Percentiles rank a stretch among this genome's conserved stretches.
Evolutionary conservation across 2,888 invertebrate genomes (phyloP).

Genomic region (Mystacides longicornis): DNA sequence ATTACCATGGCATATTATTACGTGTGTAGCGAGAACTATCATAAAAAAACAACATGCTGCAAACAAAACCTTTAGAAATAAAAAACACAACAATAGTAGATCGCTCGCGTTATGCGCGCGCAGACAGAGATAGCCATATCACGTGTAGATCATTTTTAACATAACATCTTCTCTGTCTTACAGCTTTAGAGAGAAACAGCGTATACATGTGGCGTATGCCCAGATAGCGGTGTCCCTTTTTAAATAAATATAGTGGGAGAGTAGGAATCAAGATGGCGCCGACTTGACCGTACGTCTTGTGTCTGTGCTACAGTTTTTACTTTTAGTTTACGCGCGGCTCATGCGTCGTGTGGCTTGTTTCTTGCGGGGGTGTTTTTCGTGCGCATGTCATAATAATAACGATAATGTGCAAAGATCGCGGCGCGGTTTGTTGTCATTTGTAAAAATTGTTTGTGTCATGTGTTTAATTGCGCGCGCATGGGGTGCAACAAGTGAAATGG

Average conservation of each 20-base stretch:
- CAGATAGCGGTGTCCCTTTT: constrained; percentile 20
- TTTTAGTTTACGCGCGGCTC: constrained; percentile 20
- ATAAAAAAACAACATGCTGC: constrained; percentile 15
- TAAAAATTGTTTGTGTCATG: constrained; percentile 12
- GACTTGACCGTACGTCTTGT: constrained; percentile 10
- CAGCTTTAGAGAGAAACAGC: constrained; percentile 2
- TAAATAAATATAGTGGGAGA: constrained; percentile 12
- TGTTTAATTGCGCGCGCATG: constrained; percentile 20
- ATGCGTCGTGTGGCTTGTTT: constrained; percentile 7
- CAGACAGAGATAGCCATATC: constrained; percentile 14
- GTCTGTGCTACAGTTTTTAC: constrained; percentile 17
- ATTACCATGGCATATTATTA: constrained; percentile 21
- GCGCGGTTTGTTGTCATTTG: constrained; percentile 7
- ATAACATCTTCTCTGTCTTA: constrained; percentile 14
- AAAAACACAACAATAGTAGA: constrained; percentile 5
- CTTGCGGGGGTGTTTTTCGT: no score
- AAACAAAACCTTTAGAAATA: constrained; percentile 20
- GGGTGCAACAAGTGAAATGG: constrained; percentile 38
- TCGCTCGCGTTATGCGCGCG: constrained; percentile 14
- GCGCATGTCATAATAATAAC: neutral
- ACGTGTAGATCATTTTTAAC: constrained; percentile 9
- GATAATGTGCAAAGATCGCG: constrained; percentile 15
- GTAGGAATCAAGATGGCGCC: constrained; percentile 19
- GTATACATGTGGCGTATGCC: constrained; percentile 18
- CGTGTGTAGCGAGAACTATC: constrained; percentile 16